Percentiles rank a stretch among this genome's conserved stretches.
Evolutionary conservation across 2,113 vertebrate species (phyloP).

Genomic region (Rhinoptilus africanus): DNA sequence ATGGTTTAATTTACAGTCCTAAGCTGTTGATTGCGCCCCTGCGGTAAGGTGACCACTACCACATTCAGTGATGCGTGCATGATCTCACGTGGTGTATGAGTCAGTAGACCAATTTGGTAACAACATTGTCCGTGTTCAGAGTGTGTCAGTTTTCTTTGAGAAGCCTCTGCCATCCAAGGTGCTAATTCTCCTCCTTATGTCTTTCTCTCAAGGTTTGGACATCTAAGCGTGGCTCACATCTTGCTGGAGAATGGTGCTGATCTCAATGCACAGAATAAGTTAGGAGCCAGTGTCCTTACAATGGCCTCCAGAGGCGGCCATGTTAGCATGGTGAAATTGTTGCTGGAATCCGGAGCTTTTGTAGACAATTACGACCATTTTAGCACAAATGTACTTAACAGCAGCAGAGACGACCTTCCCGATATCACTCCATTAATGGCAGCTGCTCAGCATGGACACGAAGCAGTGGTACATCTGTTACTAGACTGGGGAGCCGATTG

Average conservation of each 20-base stretch:
- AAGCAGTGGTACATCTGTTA: slow-evolving; percentile 82
- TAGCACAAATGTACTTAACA: slow-evolving; percentile 68
- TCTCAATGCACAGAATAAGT: slow-evolving; percentile 88
- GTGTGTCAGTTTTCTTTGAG: not conserved
- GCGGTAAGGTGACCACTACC: not conserved
- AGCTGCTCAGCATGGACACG: slow-evolving; percentile 88
- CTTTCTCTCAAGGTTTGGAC: slow-evolving; percentile 82
- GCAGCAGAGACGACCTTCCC: slow-evolving; percentile 77
- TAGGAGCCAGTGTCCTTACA: slow-evolving; percentile 90
- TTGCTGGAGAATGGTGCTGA: slow-evolving; percentile 94
- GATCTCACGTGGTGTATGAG: not conserved
- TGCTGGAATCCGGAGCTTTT: slow-evolving; percentile 87
- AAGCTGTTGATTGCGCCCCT: not conserved
- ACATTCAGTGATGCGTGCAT: not conserved
- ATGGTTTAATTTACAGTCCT: not conserved
- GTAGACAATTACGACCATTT: slow-evolving; percentile 86
- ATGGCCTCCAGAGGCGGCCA: slow-evolving; percentile 92
- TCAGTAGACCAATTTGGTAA: not conserved
- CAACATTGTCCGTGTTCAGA: not conserved
- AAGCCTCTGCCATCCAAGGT: not conserved
- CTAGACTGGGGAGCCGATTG: slow-evolving; percentile 92
- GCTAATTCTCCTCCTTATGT: not conserved
- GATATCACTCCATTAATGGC: slow-evolving; percentile 89
- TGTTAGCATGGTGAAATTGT: slow-evolving; percentile 83
- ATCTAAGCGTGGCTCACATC: slow-evolving; percentile 85